Base-by-base conservation (phyloP, 2,888 invertebrate genomes). In the Morpho helenor region DNA sequence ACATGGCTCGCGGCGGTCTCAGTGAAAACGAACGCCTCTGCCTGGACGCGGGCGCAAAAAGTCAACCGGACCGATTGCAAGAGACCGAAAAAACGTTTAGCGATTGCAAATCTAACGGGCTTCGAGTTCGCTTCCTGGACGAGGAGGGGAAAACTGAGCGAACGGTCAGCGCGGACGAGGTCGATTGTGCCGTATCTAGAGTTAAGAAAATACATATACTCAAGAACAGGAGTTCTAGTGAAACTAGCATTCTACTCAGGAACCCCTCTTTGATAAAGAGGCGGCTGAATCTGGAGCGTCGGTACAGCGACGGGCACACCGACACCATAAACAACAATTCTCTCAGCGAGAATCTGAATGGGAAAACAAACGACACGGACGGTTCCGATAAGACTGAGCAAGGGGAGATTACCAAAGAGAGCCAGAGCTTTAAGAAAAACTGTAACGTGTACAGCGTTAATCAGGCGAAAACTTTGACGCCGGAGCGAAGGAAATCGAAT, bases 371-470 rank as follows among this genome's bases (percentile, higher is more conserved):
- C 56, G 80, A 79, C 56, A 72, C 73, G 56, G 80, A 79, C 52
- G 77, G 68, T 72, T 65, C 68, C 42, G 81, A 82, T 64, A 85
- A 86, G 81, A 84, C 82, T 79, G 86, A 85, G 50, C 62, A 68
- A 64, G 76, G 76, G 61, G 84, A 84, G 61, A 75, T 80, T 73
- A 84, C 87, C 87, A 89, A 91, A 86, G 91, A 89, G 68, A 77
- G 74, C 49, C 87, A 83, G 72, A 80, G 66, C 69, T 91, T 79
- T 77, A 89, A 85, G 70, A 90, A 85, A 69, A 89, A 91, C 71
- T 83, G 86, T 64, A 88, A 91, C 68, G 91, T 91, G 44, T 91
- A 91, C 76, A 91, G 89, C 66, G 91, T 91, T 10, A 83, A 91
- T 65, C 88, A 87, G 69, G 91, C 91, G 9, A 90, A 89, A 68